Evolutionary conservation across 1,140 invertebrate species (phyloP).

Genomic region (Drosophila tsacasi): DNA sequence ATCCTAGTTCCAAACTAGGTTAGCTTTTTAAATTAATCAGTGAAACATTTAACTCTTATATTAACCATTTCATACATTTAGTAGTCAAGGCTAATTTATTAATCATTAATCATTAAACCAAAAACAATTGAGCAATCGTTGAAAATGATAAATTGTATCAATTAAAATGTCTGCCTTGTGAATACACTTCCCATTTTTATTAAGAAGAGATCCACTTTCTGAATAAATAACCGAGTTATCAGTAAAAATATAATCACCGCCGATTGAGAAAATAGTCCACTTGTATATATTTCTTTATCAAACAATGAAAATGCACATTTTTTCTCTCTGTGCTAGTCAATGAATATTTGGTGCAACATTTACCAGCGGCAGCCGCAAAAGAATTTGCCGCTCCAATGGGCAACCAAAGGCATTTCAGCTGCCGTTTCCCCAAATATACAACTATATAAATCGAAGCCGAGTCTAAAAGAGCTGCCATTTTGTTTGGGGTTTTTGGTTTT

Average conservation of each 20-base stretch:
- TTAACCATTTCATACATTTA: neutral
- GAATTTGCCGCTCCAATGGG: conserved; percentile 72
- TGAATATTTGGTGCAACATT: conserved; percentile 52
- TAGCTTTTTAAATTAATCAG: neutral
- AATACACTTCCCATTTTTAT: too few species aligned
- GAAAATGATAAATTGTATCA: too few species aligned
- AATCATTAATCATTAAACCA: neutral
- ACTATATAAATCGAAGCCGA: conserved; percentile 71
- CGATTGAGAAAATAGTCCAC: neutral
- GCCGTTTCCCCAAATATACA: conserved; percentile 34
- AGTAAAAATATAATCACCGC: neutral
- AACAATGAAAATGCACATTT: neutral
- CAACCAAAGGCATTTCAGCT: conserved; percentile 62
- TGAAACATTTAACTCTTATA: neutral
- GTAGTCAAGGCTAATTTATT: neutral
- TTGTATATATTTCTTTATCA: neutral
- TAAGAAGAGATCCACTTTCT: neutral
- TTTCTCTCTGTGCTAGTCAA: conserved; percentile 11
- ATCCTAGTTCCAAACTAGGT: too few species aligned
- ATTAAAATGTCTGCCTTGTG: too few species aligned
- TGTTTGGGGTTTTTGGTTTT: conserved; percentile 67
- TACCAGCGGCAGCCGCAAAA: conserved; percentile 54
- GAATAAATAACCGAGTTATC: neutral
- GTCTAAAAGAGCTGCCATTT: conserved; percentile 67
- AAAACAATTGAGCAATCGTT: neutral